These are phyloP conservation scores for Chloebia gouldiae DNA, from an alignment of 2,113 vertebrate species.

Conservation along the genomic window DNA sequence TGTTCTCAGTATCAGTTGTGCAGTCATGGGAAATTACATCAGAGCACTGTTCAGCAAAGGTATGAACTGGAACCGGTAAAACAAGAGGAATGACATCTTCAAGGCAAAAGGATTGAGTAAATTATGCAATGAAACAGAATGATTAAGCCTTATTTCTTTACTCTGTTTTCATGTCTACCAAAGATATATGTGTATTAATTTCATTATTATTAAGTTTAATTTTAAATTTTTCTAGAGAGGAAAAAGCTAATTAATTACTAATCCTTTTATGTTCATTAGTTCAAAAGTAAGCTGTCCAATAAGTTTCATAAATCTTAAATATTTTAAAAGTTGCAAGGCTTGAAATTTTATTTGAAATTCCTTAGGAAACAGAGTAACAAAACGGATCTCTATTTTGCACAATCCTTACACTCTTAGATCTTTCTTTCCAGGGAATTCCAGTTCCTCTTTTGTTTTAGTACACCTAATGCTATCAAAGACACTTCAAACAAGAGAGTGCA, in stretches of 20 bases:
- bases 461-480: not conserved
- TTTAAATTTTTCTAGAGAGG: not conserved
- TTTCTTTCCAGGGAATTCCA: not conserved
- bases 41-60: fast-evolving
- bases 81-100: not conserved
- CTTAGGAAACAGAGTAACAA: not conserved
- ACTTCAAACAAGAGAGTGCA: not conserved
- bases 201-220: not conserved
- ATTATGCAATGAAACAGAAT: not conserved
- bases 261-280: not conserved
- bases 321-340: not conserved
- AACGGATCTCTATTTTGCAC: not conserved
- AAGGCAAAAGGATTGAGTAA: not conserved
- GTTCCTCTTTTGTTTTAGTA: not conserved
- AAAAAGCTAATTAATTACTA: not conserved
- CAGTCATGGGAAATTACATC: not conserved
- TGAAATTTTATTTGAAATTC: not conserved
- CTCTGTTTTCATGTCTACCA: not conserved
- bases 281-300: conserved; percentile 1
- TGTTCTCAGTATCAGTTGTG: not conserved
- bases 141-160: not conserved
- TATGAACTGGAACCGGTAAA: not conserved
- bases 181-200: not conserved
- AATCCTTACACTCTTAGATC: not conserved
- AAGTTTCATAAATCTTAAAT: not conserved